Percentiles rank a stretch among this genome's conserved stretches.
phyloP scores from a whole-genome alignment of 2,888 invertebrate genomes.

The Calameuta filiformis region DNA sequence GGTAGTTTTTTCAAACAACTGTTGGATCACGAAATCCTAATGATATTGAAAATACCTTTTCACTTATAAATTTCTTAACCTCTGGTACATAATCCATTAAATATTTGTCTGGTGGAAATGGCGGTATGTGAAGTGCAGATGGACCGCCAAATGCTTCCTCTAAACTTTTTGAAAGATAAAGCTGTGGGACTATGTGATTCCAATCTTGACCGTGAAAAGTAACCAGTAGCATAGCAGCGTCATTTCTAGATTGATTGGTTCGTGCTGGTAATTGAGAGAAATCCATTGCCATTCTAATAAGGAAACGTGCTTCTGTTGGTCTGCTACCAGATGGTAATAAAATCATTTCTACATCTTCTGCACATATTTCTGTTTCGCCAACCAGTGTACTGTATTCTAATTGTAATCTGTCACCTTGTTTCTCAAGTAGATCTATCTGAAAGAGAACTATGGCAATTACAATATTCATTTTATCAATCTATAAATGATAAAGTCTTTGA shows the following conservation, averaged over 20 bases:
- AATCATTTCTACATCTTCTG: conserved; percentile 75
- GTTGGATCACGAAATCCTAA: conserved; percentile 24
- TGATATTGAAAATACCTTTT: conserved; percentile 65
- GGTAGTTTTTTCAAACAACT: conserved; percentile 3
- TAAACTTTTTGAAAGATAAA: conserved; percentile 68
- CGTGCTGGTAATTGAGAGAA: conserved; percentile 73
- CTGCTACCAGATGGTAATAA: conserved; percentile 69
- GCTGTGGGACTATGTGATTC: conserved; percentile 62
- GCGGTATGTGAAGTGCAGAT: conserved; percentile 64
- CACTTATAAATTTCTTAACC: conserved; percentile 69
- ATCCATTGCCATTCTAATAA: conserved; percentile 75
- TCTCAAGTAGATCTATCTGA: conserved; percentile 67
- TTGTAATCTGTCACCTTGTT: conserved; percentile 70
- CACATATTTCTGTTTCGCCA: conserved; percentile 68
- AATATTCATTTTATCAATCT: neutral
- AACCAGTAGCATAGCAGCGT: conserved; percentile 71
- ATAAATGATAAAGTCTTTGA: neutral
- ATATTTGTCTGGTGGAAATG: conserved; percentile 59
- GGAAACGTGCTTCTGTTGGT: conserved; percentile 69
- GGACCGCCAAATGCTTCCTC: conserved; percentile 67
- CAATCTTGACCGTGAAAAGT: conserved; percentile 70
- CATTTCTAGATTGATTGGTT: conserved; percentile 65
- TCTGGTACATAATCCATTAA: conserved; percentile 72
- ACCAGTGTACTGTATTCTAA: conserved; percentile 75
- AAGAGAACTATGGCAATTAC: conserved; percentile 21